These are phyloP conservation scores for Musca domestica DNA, from an alignment of 1,140 invertebrate species.

Conservation along the genomic window DNA sequence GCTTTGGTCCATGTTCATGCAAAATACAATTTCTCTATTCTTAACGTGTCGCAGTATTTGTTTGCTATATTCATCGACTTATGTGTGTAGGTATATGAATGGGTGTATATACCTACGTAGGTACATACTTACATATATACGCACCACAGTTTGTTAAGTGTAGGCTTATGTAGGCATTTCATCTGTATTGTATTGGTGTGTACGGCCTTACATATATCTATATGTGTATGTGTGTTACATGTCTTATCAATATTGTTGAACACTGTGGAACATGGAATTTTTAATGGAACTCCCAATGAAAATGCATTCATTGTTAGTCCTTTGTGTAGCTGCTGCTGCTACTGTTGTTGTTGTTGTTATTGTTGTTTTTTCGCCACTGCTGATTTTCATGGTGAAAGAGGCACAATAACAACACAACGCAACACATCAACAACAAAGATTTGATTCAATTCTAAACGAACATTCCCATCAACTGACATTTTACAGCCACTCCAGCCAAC, in stretches of 20 bases:
- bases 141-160: not conserved
- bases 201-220: not conserved
- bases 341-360: constrained; percentile 9
- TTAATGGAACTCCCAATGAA: constrained; percentile 17
- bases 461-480: constrained; percentile 7
- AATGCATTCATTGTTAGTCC: constrained; percentile 7
- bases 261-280: constrained; percentile 11
- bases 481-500: constrained; percentile 23
- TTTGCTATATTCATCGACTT: not conserved
- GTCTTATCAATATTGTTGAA: constrained; percentile 14
- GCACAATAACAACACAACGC: not conserved
- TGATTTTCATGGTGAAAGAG: not conserved
- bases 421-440: not conserved
- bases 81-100: not conserved
- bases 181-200: too few species aligned
- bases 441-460: constrained; percentile 21
- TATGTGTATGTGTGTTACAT: not conserved
- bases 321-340: too few species aligned
- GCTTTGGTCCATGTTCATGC: too few species aligned
- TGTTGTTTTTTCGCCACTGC: not conserved
- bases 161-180: too few species aligned
- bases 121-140: not conserved
- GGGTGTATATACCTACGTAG: not conserved
- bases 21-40: too few species aligned
- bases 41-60: not conserved